Evolutionary conservation across 2,113 vertebrate genomes (phyloP), one percentile per base, ranked within the genome.

Genomic region (Alouatta palliata): DNA sequence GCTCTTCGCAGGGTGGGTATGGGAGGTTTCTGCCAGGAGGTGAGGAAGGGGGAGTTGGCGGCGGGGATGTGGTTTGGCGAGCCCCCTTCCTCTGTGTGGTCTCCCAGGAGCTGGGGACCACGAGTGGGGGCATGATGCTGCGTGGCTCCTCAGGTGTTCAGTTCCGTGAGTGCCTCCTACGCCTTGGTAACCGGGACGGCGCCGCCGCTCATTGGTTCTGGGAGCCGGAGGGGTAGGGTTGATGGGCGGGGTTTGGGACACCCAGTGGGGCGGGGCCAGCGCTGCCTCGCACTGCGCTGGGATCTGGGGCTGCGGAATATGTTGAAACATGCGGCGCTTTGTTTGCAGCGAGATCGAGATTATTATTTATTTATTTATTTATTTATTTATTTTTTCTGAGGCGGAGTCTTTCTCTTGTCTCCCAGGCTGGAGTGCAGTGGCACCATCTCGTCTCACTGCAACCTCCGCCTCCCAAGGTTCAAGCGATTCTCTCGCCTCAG

Each of bases 11-110:
- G 54, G 35, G 70, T 37, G 52, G 47, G 43, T 23, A 37, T 8
- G 20, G 11, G 35, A 40, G 49, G 3, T 8, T 37, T 45, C 1
- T 23, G 49, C 3, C 3, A 21, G 12, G 20, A 1, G 8, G 25
- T 13, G n/a, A 52, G n/a, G 6, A 12, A n/a, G n/a, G 88, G 54
- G n/a, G 21, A 52, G 71, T 12, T 21, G 86, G 35, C 7, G 47
- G 17, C 5, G 10, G 52, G 75, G 54, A 45, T 7, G 61, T 40
- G 71, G 87, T 87, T 79, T 61, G 83, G 61, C 1, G 19, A 40
- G 25, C 11, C 40, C n/a, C 21, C 30, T 94, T 52, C 43, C 21
- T 49, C 30, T 25, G 79, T 25, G 19, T 3, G 6, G 35, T 37
- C 58, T 56, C 13, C 11, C 3, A 5, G 49, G 58, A 61, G 32